These are phyloP conservation scores for Plutella xylostella DNA, from an alignment of 2,888 invertebrate genomes.

Conservation along the genomic window DNA sequence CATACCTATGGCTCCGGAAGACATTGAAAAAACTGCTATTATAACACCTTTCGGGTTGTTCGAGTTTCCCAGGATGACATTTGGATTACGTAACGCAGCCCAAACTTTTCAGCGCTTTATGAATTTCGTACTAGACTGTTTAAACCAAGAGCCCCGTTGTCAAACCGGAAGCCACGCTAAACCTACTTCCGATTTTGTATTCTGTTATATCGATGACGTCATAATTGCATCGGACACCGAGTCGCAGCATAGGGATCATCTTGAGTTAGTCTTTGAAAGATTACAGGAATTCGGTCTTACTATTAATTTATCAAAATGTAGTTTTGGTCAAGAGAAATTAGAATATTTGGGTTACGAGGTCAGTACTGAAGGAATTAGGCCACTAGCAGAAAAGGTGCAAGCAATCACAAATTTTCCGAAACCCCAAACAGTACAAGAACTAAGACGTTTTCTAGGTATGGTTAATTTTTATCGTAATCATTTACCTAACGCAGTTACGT, in stretches of 20 bases:
- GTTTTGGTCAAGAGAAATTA: neutral
- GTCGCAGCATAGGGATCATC: conserved; percentile 2
- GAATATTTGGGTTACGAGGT: conserved; percentile 6
- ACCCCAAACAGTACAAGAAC: conserved; percentile 1
- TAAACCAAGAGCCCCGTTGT: too few species aligned
- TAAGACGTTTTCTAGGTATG: conserved; percentile 6
- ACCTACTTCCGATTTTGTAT: too few species aligned
- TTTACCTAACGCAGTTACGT: conserved; percentile 10
- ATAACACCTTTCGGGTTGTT: too few species aligned
- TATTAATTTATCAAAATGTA: conserved; percentile 3
- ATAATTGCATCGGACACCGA: neutral
- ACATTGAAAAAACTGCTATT: too few species aligned
- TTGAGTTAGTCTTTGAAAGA: neutral
- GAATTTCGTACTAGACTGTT: too few species aligned
- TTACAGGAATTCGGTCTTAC: neutral
- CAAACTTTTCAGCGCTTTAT: too few species aligned
- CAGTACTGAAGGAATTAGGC: conserved; percentile 1
- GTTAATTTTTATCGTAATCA: conserved; percentile 8
- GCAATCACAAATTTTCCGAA: conserved; percentile 4
- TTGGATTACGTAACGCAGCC: too few species aligned
- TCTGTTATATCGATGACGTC: conserved; percentile 5
- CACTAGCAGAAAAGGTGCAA: conserved; percentile 1
- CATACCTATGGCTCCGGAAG: too few species aligned
- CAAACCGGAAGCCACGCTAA: too few species aligned
- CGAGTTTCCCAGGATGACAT: too few species aligned